phyloP scores from a whole-genome alignment of 2,797 vertebrate species.

The Chloroceryle inda region DNA sequence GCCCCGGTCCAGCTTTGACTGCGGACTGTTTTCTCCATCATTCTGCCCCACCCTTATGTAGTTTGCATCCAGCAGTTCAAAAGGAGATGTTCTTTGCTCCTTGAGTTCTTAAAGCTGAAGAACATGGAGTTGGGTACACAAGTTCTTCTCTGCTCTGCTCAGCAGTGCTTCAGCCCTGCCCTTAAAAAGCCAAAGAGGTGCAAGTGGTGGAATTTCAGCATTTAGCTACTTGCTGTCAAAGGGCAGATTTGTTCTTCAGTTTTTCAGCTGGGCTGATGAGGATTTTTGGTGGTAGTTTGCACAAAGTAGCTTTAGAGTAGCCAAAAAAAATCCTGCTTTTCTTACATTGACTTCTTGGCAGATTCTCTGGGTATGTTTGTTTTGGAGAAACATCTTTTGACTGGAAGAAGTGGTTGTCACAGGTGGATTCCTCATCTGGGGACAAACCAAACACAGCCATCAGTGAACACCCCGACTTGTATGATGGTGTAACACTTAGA shows the following conservation, averaged over 20 bases:
- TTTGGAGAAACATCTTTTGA: not conserved
- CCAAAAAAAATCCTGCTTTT: not conserved
- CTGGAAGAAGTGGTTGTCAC: not conserved
- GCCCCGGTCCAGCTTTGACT: not conserved
- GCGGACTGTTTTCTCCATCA: not conserved
- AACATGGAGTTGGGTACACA: too few species aligned
- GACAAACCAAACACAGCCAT: not conserved
- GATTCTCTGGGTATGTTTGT: not conserved
- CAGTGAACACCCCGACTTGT: not conserved
- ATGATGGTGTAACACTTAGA: not conserved
- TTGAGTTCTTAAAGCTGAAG: not conserved
- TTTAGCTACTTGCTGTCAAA: not conserved
- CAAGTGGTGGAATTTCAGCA: not conserved
- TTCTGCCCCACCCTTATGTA: not conserved
- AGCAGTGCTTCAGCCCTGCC: not conserved
- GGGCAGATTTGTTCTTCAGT: not conserved
- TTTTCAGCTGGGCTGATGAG: not conserved
- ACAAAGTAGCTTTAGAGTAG: conserved; percentile 8
- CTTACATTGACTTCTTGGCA: not conserved
- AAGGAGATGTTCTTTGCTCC: not conserved
- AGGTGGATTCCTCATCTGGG: not conserved
- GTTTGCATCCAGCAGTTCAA: not conserved
- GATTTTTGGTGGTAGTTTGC: not conserved
- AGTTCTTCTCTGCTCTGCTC: not conserved
- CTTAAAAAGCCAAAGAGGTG: not conserved